Base-by-base conservation (phyloP, 2,888 invertebrate genomes). In the Euzetes globulus region DNA sequence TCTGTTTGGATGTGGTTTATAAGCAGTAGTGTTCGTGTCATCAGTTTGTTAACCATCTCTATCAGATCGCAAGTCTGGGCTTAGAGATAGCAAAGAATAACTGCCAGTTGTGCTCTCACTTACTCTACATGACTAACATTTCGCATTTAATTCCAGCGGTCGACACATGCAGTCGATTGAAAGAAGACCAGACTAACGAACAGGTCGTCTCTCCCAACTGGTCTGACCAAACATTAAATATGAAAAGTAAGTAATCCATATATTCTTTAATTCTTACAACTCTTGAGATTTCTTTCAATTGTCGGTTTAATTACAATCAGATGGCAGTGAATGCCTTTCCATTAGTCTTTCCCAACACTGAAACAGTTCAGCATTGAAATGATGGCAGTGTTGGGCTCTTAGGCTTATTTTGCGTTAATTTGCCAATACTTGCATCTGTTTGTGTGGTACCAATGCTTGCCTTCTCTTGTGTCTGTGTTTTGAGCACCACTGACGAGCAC, bases 261-360 rank as follows among this genome's bases (percentile, higher is more conserved):
- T 9, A 37, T 27, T 27, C 3, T 65, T n/a, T 52, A 4, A 47
- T 11, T 47, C n/a, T 47, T 47, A 17, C 47, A 47, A 47, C 13
- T 47, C 3, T n/a, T 2, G 19, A 19, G 33, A 33, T 33, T 33
- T 7, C 5, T 33, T 33, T n/a, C n/a, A 17, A 11, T 68, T 68
- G 68, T 68, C 41, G 68, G 19, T 68, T 22, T 68, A 41, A 68
- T 68, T 41, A 45, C 37, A 68, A 68, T 68, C 45, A 68, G 68
- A 68, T 68, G 68, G 68, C 68, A 45, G 68, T 68, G 1, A 22
- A 33, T 11, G 68, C 37, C 7, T 37, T 65, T 13, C 4, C 1
- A 65, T 33, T 4, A 63, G 33, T 33, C 25, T n/a, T 7, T 1
- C 1, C n/a, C 15, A 37, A 19, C 22, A 55, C 13, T 25, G 63